Conservation (phyloP, 2,113 vertebrate species). For the Bos javanicus region DNA sequence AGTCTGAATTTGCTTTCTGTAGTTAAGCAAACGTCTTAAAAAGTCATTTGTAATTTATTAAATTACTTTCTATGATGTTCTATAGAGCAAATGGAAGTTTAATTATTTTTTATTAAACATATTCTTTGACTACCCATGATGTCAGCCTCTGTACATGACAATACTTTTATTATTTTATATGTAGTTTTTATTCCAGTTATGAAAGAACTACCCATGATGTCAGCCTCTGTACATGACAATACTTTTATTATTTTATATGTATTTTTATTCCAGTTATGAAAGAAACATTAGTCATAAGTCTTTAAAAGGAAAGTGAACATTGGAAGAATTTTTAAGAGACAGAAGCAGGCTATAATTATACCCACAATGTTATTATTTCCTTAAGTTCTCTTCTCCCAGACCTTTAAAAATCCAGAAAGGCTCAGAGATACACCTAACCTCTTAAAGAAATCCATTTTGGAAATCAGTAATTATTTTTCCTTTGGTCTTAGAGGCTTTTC, state of each 20-base stretch:
- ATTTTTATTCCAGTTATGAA: conserved; percentile 34
- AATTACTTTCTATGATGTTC: conserved; percentile 99
- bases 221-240: conserved; percentile 82
- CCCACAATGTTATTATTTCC: background rate
- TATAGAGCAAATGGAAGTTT: conserved; percentile 99
- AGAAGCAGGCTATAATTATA: conserved; percentile 16
- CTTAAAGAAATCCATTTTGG: background rate
- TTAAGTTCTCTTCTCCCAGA: background rate
- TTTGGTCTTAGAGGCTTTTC: background rate
- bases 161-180: conserved; percentile 45
- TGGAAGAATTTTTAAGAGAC: conserved; percentile 17
- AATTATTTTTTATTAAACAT: conserved; percentile 99
- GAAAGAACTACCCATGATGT: conserved; percentile 88
- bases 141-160: conserved; percentile 84
- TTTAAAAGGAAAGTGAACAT: background rate
- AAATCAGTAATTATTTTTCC: background rate
- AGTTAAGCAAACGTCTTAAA: conserved; percentile 97
- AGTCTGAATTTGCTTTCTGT: conserved; percentile 98
- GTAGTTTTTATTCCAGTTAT: conserved; percentile 30
- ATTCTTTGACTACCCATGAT: conserved; percentile 98
- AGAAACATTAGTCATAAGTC: background rate
- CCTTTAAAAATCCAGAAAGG: background rate
- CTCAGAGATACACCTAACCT: background rate
- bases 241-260: conserved; percentile 44
- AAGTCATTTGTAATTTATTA: conserved; percentile 99